Percentiles rank a stretch among this genome's conserved stretches.
These are phyloP conservation scores for Trichopria drosophilae DNA, from an alignment of 2,888 invertebrate genomes.

Conservation along the genomic window DNA sequence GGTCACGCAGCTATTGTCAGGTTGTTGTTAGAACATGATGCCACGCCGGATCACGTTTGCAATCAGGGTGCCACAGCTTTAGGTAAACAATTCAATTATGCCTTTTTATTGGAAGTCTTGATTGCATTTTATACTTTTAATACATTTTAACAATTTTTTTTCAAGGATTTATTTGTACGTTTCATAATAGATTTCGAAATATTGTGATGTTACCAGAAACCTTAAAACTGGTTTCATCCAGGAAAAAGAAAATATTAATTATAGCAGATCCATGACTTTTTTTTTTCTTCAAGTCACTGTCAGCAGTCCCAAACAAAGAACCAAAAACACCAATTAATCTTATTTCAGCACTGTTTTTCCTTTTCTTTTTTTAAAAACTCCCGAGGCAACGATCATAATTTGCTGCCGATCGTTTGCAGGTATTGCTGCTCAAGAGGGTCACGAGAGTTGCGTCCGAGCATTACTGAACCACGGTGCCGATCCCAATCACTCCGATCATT, in stretches of 20 bases:
- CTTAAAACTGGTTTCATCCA: no score
- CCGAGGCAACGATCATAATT: no score
- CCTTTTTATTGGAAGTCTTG: neutral
- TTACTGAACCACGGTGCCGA: slow-evolving; percentile 82
- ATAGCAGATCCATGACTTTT: no score
- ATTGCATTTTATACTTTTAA: neutral
- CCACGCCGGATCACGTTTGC: slow-evolving; percentile 85
- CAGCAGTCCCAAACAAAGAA: no score
- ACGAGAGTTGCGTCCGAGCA: slow-evolving; percentile 86
- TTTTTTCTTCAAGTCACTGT: no score
- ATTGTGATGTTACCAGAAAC: no score
- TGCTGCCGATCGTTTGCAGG: no score
- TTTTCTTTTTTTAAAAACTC: no score
- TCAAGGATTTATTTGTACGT: neutral
- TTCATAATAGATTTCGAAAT: neutral
- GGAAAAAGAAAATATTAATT: no score
- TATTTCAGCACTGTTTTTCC: neutral
- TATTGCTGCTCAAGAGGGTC: slow-evolving; percentile 95
- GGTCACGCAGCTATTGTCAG: slow-evolving; percentile 85
- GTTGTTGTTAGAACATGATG: slow-evolving; percentile 77
- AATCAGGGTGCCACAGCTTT: slow-evolving; percentile 95
- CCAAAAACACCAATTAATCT: neutral
- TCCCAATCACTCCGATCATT: slow-evolving; percentile 82
- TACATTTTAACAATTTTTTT: neutral
- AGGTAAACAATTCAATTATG: slow-evolving; percentile 59